Base-by-base conservation (phyloP, 2,113 vertebrate species). In the Poecile atricapillus region DNA sequence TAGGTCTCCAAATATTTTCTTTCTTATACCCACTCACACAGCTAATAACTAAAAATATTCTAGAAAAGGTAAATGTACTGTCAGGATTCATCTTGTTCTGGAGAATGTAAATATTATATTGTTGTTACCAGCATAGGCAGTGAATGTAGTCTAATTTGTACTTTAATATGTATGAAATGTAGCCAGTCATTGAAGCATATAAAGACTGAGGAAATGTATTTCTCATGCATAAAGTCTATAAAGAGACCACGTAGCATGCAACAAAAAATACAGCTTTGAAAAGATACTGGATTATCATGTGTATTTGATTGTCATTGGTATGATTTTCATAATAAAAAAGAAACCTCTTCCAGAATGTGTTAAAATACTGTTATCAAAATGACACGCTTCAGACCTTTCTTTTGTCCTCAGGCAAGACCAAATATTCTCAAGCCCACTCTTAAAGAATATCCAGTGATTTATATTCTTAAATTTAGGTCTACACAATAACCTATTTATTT, bases 1-100 rank as follows among this genome's bases (percentile, higher is more conserved):
- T 97, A 96, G 83, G 97, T 96, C 74, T 96, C 88, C 46, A 94
- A 85, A 87, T 49, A 71, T 88, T 95, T 95, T 82, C 84, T 87
- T 81, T 88, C 52, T 41, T 77, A 63, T 70, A 92, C 47, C 28
- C 19, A 67, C 81, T 92, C 33, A 84, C 3, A 50, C 2, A 90
- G 20, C 5, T 25, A 87, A 49, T 85, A 83, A 47, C 27, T 75
- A 69, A 65, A 92, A 85, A 56, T 67, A 56, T 64, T 31, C 15
- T 39, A 80, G 64, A 56, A 90, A 49, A 79, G 10, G 15, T 83
- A 84, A 90, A 53, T 35, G 28, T 19, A 56, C 13, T 41, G 28
- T 52, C 59, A 83, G 28, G 39, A 62, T 33, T 50, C 37, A 77
- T 79, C 25, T 81, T n/a, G 37, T 69, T 69, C 30, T 52, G 59